Evolutionary conservation across 1,140 invertebrate species (phyloP).

Genomic region (Streblospio benedicti): DNA sequence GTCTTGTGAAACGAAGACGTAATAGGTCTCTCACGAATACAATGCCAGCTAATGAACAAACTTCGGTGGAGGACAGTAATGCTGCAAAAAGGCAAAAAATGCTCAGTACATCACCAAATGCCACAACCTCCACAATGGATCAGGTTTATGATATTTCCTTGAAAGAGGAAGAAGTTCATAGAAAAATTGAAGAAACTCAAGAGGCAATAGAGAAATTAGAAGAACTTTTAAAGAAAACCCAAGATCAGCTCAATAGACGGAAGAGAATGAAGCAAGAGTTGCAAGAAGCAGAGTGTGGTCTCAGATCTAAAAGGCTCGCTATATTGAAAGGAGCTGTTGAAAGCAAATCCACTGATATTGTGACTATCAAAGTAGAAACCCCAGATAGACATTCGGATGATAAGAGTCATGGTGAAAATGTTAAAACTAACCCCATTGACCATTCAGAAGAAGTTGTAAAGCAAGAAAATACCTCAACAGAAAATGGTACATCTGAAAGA

Average conservation of each 20-base stretch:
- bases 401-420: neutral
- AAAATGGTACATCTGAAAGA: too few species aligned
- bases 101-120: too few species aligned
- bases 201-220: neutral
- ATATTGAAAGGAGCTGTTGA: neutral
- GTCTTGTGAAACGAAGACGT: too few species aligned
- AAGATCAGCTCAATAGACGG: neutral
- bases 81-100: too few species aligned
- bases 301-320: neutral
- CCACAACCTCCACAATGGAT: too few species aligned
- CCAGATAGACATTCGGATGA: neutral
- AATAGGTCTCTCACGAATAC: too few species aligned
- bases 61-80: too few species aligned
- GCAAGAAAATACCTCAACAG: too few species aligned
- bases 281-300: neutral
- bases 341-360: neutral
- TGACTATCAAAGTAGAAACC: neutral
- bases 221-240: neutral
- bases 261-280: neutral
- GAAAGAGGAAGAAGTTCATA: neutral
- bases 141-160: too few species aligned
- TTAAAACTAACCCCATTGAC: neutral
- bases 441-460: neutral
- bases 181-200: neutral
- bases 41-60: too few species aligned